Evolutionary conservation across 2,888 invertebrate genomes (phyloP).

Genomic region (Volucella bombylans): DNA sequence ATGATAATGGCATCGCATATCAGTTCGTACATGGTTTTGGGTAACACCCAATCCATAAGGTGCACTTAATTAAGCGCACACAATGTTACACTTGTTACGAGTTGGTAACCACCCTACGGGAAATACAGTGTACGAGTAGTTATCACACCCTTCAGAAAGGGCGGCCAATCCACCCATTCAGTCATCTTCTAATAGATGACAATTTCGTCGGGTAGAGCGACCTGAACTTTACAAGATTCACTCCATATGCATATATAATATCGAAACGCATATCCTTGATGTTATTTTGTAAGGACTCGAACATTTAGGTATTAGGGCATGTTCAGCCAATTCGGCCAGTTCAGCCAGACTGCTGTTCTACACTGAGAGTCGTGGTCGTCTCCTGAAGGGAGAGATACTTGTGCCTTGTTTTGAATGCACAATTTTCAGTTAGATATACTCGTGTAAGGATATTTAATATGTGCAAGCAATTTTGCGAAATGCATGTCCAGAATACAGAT

Average conservation of each 20-base stretch:
- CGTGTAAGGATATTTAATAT: conserved; percentile 67
- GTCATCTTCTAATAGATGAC: conserved; percentile 41
- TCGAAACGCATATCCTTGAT: conserved; percentile 60
- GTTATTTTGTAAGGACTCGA: conserved; percentile 51
- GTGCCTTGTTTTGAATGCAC: conserved; percentile 23
- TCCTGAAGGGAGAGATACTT: conserved; percentile 18
- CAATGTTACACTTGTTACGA: conserved; percentile 57
- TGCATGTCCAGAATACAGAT: conserved; percentile 54
- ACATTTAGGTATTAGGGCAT: conserved; percentile 52
- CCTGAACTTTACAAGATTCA: conserved; percentile 62
- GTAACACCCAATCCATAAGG: conserved; percentile 75
- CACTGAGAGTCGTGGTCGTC: conserved; percentile 16
- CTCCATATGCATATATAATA: conserved; percentile 36
- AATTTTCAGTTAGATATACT: conserved; percentile 65
- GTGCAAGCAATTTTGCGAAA: conserved; percentile 63
- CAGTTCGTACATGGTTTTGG: conserved; percentile 67
- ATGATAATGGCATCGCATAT: conserved; percentile 56
- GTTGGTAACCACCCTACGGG: not conserved
- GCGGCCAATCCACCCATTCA: conserved; percentile 7
- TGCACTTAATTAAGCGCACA: conserved; percentile 75
- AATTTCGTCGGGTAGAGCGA: conserved; percentile 57
- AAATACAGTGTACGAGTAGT: conserved; percentile 7
- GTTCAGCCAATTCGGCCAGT: conserved; percentile 71
- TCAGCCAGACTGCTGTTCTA: conserved; percentile 20
- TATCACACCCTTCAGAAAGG: conserved; percentile 13